Evolutionary conservation across 2,888 invertebrate genomes (phyloP).

Genomic region (Caenorhabditis plicata): DNA sequence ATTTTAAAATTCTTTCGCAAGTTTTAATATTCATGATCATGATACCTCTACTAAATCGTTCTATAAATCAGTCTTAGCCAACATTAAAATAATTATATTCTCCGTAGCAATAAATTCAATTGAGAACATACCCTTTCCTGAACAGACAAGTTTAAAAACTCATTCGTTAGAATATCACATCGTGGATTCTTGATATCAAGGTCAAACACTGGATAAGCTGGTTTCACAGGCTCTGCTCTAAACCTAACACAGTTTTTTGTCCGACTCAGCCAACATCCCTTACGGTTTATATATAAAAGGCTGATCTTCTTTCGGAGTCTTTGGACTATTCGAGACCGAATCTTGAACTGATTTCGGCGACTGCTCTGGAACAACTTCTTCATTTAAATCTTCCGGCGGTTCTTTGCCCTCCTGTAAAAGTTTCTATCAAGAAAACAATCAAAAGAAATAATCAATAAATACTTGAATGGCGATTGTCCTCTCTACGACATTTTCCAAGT

Average conservation of each 20-base stretch:
- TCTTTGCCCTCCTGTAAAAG: conserved; percentile 56
- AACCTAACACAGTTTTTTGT: no score
- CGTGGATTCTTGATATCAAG: conserved; percentile 44
- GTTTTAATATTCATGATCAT: no score
- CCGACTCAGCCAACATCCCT: neutral
- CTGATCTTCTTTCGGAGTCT: conserved; percentile 31
- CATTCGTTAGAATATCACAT: conserved; percentile 43
- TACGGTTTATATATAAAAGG: conserved; percentile 36
- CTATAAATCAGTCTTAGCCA: no score
- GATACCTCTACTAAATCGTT: no score
- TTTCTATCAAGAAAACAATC: no score
- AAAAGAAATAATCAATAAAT: no score
- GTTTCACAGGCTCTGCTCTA: conserved; percentile 8
- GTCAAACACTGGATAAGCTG: conserved; percentile 13
- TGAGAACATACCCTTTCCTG: no score
- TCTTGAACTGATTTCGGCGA: conserved; percentile 30
- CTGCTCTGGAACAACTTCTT: conserved; percentile 37
- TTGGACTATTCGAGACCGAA: conserved; percentile 31
- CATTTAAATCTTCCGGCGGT: conserved; percentile 61
- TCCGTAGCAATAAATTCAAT: no score
- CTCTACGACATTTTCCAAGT: conserved; percentile 64
- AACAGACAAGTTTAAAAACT: conserved; percentile 25
- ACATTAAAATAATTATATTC: no score
- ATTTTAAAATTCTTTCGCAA: conserved; percentile 26
- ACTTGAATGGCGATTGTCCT: conserved; percentile 61